Evolutionary conservation across 2,797 vertebrate genomes (phyloP), one percentile per base, ranked within the genome.

Genomic region (Melanotaenia nigrans): DNA sequence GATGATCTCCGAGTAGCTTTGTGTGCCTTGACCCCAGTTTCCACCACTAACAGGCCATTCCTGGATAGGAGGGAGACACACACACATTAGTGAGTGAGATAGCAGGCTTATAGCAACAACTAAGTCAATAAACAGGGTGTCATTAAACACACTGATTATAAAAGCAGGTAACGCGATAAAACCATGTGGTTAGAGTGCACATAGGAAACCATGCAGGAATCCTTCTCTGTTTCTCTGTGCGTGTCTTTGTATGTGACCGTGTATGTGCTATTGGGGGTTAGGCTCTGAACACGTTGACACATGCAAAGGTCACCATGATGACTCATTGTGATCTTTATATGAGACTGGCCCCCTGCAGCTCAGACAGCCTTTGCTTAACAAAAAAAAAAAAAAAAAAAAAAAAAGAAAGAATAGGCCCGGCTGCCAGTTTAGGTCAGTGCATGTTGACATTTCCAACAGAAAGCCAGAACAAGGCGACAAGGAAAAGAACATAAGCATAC

Each of bases 1-100:
- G 93, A 99, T 98, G 94, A 99, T 99, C 95, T 99, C 98, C 84
- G 97, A 95, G 92, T 99, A 99, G 93, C 97, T 99, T 71, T 98
- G 98, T 87, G 96, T 96, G 90, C 96, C 96, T 90, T 97, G 94
- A 90, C 97, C 98, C 98, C 98, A 99, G 93, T 97, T 99, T 87
- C 98, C 98, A 79, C 98, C 98, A 90, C 95, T 97, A 92, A 99
- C 94, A 72, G 98, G 98, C 97, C 98, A 99, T 90, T 99, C 98
- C 97, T 99, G 80, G 63, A 92, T 6, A 83, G 71, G 82, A 7
- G 83, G 72, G 61, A 84, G 65, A 73, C 0, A 10, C 33, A 78
- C 33, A 78, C 32, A 61, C 51, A 61, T 83, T 67, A 84, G 66
- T 68, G 2, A 47, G 70, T 22, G 47, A 80, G 20, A 77, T 45